Evolutionary conservation across 2,797 vertebrate species (phyloP), one percentile per base, ranked within the genome.

Genomic region (Phrynocephalus forsythii): DNA sequence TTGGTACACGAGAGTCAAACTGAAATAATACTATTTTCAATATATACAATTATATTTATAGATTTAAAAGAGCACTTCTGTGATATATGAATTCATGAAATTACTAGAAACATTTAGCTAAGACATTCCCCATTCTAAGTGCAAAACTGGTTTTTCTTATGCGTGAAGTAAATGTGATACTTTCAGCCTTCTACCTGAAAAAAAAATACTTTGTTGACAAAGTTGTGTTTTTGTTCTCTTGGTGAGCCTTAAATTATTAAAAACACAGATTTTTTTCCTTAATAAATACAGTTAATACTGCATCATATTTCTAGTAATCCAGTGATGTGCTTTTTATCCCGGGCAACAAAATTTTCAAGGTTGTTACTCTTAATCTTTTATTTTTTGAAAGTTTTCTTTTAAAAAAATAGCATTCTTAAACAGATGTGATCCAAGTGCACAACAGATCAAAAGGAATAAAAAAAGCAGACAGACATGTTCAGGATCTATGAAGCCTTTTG

Each of bases 181-280:
- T 96, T 95, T 94, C 93, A 91, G 76, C 77, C 92, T 79, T 94
- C 83, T 85, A 90, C 86, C 89, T 5, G 38, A 95, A 93, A 92
- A 91, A 95, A 93, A 79, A 93, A 79, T 26, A 91, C 92, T 92
- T 63, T 60, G 22, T 79, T 75, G 69, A 88, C 77, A 38, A 3
- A 67, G 15, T 86, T 89, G 89, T 22, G 9, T 69, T 88, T 93
- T 96, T 82, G 92, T 93, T 93, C 93, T 76, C 93, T 83, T 92
- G 93, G 92, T 95, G 93, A 94, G 90, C 95, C 96, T 97, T 97
- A 96, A 97, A 93, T 94, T 91, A 95, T 95, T 94, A 91, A 91
- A 85, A 85, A 91, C 77, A 93, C 92, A 86, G 92, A 92, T 50
- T 67, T 44, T 5, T 89, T 90, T 91, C 94, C 94, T 95, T 96